Conservation (phyloP, 2,888 invertebrate species). For the Tipula lateralis region DNA sequence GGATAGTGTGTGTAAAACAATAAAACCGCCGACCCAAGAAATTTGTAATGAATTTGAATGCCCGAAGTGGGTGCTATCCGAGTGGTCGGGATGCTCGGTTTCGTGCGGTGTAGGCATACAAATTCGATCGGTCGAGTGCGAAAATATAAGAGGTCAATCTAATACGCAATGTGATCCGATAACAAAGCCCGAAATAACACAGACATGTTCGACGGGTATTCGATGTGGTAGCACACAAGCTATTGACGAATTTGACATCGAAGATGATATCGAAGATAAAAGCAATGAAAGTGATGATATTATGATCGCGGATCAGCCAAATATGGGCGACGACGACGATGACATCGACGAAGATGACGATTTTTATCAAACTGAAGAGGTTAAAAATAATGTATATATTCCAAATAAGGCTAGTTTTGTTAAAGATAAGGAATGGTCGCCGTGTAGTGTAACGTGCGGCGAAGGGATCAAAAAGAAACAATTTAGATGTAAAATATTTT, state of each 20-base stretch:
- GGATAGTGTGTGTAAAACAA: slow-evolving; percentile 72
- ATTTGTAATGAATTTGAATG: slow-evolving; percentile 81
- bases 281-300: neutral
- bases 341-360: neutral
- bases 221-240: slow-evolving; percentile 52
- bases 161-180: slow-evolving; percentile 62
- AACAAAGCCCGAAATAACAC: slow-evolving; percentile 63
- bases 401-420: slow-evolving; percentile 63
- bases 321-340: neutral
- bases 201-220: slow-evolving; percentile 70
- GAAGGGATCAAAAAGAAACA: slow-evolving; percentile 79
- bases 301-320: slow-evolving; percentile 9
- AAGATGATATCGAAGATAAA: neutral
- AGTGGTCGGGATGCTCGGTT: slow-evolving; percentile 94
- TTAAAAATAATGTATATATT: slow-evolving; percentile 24
- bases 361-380: neutral
- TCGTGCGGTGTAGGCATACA: slow-evolving; percentile 85
- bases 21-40: slow-evolving; percentile 74
- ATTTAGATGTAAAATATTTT: slow-evolving; percentile 91
- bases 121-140: slow-evolving; percentile 76
- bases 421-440: slow-evolving; percentile 81
- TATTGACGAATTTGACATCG: slow-evolving; percentile 38
- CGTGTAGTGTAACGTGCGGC: slow-evolving; percentile 88
- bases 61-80: slow-evolving; percentile 79
- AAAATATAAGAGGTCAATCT: slow-evolving; percentile 55